These are phyloP conservation scores for Hemicordylus capensis DNA, from an alignment of 2,113 vertebrate species.

Conservation along the genomic window DNA sequence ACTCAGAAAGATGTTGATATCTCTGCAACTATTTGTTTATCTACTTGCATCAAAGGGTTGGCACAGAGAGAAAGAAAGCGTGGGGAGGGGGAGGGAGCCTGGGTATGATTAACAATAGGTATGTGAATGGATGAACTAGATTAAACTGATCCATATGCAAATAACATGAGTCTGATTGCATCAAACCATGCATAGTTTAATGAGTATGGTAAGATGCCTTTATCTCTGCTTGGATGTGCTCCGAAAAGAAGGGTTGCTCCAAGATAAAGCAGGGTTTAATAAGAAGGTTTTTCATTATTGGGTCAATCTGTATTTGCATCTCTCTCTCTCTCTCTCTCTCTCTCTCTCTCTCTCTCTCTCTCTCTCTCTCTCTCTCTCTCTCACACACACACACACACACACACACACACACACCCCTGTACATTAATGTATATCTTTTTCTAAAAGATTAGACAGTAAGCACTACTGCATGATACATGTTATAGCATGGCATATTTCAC, in stretches of 20 bases:
- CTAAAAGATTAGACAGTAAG: conserved; percentile 67
- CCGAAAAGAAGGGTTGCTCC: conserved; percentile 72
- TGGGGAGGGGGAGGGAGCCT: conserved; percentile 37
- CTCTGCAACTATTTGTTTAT: conserved; percentile 77
- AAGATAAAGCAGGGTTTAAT: conserved; percentile 80
- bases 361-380: background rate
- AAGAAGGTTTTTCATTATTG: conserved; percentile 78
- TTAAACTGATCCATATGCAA: conserved; percentile 84
- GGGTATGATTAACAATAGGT: conserved; percentile 81
- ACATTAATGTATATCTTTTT: conserved; percentile 39
- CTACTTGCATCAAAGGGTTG: conserved; percentile 74
- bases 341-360: conserved; percentile 17
- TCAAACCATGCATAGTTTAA: conserved; percentile 79
- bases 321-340: conserved; percentile 35
- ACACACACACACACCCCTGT: conserved; percentile 32
- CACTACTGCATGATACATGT: conserved; percentile 64
- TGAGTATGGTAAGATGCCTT: conserved; percentile 78
- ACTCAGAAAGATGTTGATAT: conserved; percentile 76
- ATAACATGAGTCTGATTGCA: conserved; percentile 79
- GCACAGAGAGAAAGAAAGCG: conserved; percentile 52
- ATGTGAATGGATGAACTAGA: conserved; percentile 78
- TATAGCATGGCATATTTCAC: conserved; percentile 59
- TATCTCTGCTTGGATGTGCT: conserved; percentile 79
- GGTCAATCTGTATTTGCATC: conserved; percentile 74
- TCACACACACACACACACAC: background rate